These are phyloP conservation scores for Clarias batrachus DNA, from an alignment of 2,113 vertebrate species.

Conservation along the genomic window DNA sequence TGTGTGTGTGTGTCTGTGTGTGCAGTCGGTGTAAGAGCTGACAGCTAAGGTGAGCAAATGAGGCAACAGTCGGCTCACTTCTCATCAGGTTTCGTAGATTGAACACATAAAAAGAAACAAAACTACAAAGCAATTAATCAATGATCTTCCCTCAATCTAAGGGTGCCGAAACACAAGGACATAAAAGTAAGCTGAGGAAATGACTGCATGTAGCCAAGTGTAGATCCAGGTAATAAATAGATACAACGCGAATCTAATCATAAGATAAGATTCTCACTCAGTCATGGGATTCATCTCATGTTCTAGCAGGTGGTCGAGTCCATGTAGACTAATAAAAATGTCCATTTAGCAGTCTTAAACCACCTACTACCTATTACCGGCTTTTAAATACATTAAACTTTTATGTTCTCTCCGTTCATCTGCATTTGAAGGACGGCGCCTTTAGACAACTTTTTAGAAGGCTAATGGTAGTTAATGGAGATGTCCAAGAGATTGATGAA, in stretches of 20 bases:
- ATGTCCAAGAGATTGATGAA: too few relatives aligned
- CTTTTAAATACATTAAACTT: slow-evolving; percentile 25
- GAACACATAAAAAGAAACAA: slow-evolving; percentile 32
- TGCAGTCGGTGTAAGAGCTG: background rate
- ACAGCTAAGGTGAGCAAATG: slow-evolving; percentile 2
- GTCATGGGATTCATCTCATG: slow-evolving; percentile 20
- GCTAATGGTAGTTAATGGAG: background rate
- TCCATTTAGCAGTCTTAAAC: background rate
- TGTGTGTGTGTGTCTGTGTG: background rate
- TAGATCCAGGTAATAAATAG: slow-evolving; percentile 9
- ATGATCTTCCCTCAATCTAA: slow-evolving; percentile 4
- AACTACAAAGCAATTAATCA: slow-evolving; percentile 31
- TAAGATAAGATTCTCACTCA: slow-evolving; percentile 7
- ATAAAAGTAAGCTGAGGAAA: background rate
- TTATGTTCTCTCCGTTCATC: background rate
- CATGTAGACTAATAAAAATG: slow-evolving; percentile 22
- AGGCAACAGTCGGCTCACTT: background rate
- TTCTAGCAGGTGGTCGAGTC: slow-evolving; percentile 30
- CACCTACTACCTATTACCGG: background rate
- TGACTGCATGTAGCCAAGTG: background rate
- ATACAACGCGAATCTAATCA: slow-evolving; percentile 22
- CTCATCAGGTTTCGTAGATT: slow-evolving; percentile 27
- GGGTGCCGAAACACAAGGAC: background rate
- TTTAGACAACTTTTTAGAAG: background rate
- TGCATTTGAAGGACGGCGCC: slow-evolving; percentile 5